phyloP scores from a whole-genome alignment of 2,797 vertebrate species.

The Anguilla megastoma region DNA sequence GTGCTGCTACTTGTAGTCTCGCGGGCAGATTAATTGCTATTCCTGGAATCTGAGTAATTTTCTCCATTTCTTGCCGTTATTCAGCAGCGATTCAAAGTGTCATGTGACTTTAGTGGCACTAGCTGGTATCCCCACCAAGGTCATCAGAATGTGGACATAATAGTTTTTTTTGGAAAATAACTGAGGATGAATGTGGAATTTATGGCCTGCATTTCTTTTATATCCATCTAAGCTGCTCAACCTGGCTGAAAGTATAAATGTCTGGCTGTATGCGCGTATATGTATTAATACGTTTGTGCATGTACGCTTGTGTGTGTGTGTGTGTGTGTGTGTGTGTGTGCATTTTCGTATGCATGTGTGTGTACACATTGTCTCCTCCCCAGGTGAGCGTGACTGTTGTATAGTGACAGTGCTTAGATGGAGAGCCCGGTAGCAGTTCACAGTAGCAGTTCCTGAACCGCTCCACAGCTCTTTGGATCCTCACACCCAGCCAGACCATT shows the following conservation, averaged over 20 bases:
- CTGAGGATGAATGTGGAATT: neutral
- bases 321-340: neutral
- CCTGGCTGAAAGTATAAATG: neutral
- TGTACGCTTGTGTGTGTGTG: neutral
- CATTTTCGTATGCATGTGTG: neutral
- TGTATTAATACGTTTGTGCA: too few species aligned
- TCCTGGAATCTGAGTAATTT: neutral
- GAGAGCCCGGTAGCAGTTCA: too few species aligned
- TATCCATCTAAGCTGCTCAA: neutral
- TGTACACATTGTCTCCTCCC: neutral
- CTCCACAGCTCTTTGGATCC: neutral
- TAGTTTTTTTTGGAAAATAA: neutral
- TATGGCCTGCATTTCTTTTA: neutral
- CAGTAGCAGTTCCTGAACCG: neutral
- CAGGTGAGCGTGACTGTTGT: neutral
- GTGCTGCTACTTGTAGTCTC: neutral
- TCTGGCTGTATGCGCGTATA: too few species aligned
- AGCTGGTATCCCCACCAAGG: neutral
- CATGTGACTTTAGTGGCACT: neutral
- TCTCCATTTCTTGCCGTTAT: neutral
- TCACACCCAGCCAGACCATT: neutral
- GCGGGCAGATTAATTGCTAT: neutral
- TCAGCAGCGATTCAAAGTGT: neutral
- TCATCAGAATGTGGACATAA: neutral
- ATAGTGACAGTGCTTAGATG: neutral